Conservation (phyloP, 2,113 vertebrate genomes). For the Lepus europaeus region DNA sequence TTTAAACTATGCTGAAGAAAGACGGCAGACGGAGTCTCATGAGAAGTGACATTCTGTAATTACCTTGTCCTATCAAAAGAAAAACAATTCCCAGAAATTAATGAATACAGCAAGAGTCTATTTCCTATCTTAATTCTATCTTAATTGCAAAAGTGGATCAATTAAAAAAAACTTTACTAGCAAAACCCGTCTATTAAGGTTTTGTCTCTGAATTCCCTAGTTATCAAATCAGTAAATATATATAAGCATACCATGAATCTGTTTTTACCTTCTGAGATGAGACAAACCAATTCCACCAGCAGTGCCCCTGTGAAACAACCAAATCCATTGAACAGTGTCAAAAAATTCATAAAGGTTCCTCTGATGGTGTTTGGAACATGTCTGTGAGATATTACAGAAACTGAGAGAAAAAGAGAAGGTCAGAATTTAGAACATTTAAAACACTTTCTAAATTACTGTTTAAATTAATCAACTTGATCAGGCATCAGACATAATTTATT, state of each 20-base stretch:
- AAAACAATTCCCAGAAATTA: constrained; percentile 87
- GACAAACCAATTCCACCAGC: constrained; percentile 89
- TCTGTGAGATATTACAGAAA: constrained; percentile 90
- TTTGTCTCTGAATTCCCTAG: constrained; percentile 81
- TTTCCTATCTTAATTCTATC: constrained; percentile 88
- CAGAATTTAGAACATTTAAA: constrained; percentile 37
- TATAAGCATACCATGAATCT: neutral
- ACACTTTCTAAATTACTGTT: neutral
- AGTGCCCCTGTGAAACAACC: constrained; percentile 94
- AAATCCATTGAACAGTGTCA: constrained; percentile 93
- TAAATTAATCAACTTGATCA: neutral
- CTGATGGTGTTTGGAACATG: constrained; percentile 91
- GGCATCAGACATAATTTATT: constrained; percentile 19
- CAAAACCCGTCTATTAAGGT: constrained; percentile 78
- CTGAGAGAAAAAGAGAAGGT: constrained; percentile 81
- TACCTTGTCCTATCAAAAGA: constrained; percentile 85
- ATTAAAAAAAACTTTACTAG: constrained; percentile 80
- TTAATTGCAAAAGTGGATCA: constrained; percentile 89
- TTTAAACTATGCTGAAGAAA: constrained; percentile 69
- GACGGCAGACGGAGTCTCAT: constrained; percentile 69
- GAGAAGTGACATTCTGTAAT: constrained; percentile 85
- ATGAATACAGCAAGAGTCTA: constrained; percentile 85
- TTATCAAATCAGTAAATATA: constrained; percentile 71
- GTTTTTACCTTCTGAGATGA: constrained; percentile 92
- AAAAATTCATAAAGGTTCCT: constrained; percentile 92